Evolutionary conservation across 2,113 vertebrate genomes (phyloP), one percentile per base, ranked within the genome.

Genomic region (Scomber scombrus): DNA sequence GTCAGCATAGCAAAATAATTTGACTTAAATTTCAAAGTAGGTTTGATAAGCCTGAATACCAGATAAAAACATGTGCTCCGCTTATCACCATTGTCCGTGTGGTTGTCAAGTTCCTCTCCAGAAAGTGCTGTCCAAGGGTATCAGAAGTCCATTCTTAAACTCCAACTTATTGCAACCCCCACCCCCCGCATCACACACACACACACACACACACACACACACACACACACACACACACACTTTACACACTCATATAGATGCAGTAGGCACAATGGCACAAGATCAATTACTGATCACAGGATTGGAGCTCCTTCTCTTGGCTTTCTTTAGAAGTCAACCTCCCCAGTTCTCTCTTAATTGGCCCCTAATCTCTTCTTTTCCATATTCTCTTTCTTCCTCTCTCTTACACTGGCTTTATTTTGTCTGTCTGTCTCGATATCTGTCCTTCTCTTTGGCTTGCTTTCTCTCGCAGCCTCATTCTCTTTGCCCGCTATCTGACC

Each of bases 271-370:
- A 83, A 73, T 82, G 85, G 70, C 85, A 85, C 54, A 65, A 69
- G 85, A 90, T 91, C 85, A 89, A 84, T 90, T 82, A 47, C 77
- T 77, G 89, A 89, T 92, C 84, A 90, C 82, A 87, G 16, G 71
- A 72, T 75, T 61, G 78, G 23, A 77, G 78, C 83, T 78, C 52
- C 74, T 71, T 79, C 79, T 86, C 51, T 60, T 55, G 67, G 72
- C 72, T 83, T 81, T 56, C 85, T 88, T 88, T 61, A 88, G 76
- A 89, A 89, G 85, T 85, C 78, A 71, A 58, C 77, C 85, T 87
- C 85, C 80, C 46, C 55, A 57, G 72, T 71, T 87, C 67, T 68
- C 82, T 89, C 75, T 52, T 93, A 88, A 92, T 89, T 90, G 87
- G 75, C 61, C 79, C 63, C 76, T 90, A 90, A 92, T 91, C 85